A percentile compares a stretch with the other conserved stretches of the same genome.
These are phyloP conservation scores for Ericerus pela DNA, from an alignment of 1,140 invertebrate species.

Conservation along the genomic window DNA sequence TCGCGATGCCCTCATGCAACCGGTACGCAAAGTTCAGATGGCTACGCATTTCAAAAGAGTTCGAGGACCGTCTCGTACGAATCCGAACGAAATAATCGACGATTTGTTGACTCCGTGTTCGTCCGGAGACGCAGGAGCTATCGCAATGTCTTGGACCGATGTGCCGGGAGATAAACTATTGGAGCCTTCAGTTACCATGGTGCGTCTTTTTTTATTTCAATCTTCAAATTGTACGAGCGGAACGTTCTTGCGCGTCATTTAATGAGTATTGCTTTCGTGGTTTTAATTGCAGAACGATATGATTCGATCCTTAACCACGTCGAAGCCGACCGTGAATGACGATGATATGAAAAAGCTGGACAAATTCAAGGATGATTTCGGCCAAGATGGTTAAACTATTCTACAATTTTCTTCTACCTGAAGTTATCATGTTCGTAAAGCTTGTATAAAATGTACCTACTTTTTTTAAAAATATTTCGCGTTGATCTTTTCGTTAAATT, in stretches of 20 bases:
- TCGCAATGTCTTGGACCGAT: constrained; percentile 96
- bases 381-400: constrained; percentile 73
- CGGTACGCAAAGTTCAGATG: constrained; percentile 93
- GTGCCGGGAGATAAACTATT: constrained; percentile 90
- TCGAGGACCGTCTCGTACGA: constrained; percentile 64
- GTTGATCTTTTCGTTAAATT: too few species aligned
- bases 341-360: constrained; percentile 87
- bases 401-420: too few species aligned
- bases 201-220: constrained; percentile 32
- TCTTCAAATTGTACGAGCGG: neutral
- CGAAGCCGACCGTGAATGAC: constrained; percentile 96
- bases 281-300: constrained; percentile 68
- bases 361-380: constrained; percentile 96
- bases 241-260: neutral
- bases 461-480: too few species aligned
- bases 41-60: constrained; percentile 91
- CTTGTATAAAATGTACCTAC: too few species aligned
- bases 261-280: neutral
- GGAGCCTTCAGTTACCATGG: constrained; percentile 90
- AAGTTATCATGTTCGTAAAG: too few species aligned
- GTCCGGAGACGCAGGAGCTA: constrained; percentile 78
- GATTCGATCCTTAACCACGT: constrained; percentile 75
- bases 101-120: constrained; percentile 94
- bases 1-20: constrained; percentile 95
- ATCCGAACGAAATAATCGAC: constrained; percentile 67